phyloP scores from a whole-genome alignment of 1,140 invertebrate genomes.

The Platorchestia sp. region DNA sequence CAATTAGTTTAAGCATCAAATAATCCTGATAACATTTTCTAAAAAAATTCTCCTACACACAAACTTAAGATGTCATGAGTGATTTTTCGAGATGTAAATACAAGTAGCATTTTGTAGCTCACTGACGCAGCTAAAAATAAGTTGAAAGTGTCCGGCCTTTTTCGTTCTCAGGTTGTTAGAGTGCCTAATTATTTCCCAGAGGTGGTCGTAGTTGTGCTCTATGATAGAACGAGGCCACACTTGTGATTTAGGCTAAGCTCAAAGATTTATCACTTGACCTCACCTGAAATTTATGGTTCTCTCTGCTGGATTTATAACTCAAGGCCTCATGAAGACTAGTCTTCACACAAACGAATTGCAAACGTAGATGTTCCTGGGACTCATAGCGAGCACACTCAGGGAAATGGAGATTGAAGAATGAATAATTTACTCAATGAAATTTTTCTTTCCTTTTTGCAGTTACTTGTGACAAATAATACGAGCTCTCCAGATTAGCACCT shows the following conservation, averaged over 20 bases:
- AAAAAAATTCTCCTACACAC: background rate
- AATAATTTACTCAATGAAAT: background rate
- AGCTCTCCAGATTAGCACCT: background rate
- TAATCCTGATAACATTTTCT: background rate
- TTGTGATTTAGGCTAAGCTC: conserved; percentile 49
- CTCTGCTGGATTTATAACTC: background rate
- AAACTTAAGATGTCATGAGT: background rate
- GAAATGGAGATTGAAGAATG: background rate
- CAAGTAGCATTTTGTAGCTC: background rate
- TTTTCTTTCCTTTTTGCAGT: background rate
- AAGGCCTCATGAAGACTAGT: background rate
- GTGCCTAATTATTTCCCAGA: background rate
- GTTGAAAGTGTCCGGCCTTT: background rate
- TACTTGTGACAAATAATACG: background rate
- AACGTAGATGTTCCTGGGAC: background rate
- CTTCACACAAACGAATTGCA: background rate
- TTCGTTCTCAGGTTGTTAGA: background rate
- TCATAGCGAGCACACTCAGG: background rate
- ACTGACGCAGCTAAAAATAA: background rate
- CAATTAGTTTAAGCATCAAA: background rate
- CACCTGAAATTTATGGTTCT: background rate
- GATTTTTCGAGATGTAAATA: background rate
- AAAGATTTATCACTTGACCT: conserved; percentile 46
- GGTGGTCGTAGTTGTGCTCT: background rate
- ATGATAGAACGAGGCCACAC: conserved; percentile 6